A percentile compares a stretch with the other conserved stretches of the same genome.
Evolutionary conservation across 1,140 invertebrate species (phyloP).

Genomic region (Drosophila obscura): DNA sequence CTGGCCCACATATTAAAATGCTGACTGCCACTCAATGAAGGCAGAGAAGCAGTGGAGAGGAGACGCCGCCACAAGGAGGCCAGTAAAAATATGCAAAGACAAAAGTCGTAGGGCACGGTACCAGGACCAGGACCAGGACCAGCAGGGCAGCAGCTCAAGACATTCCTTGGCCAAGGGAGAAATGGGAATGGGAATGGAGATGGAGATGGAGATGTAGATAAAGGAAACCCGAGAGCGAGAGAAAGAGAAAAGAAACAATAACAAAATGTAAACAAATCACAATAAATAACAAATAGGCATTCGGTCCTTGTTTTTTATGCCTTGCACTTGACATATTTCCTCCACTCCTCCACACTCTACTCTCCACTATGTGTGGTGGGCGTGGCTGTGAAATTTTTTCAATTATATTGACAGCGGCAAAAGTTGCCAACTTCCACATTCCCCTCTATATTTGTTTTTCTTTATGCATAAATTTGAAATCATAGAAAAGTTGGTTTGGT

Average conservation of each 20-base stretch:
- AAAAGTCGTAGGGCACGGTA: constrained; percentile 8
- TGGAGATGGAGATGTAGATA: constrained; percentile 10
- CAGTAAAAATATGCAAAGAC: constrained; percentile 29
- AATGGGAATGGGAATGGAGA: neutral
- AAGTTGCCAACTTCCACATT: constrained; percentile 11
- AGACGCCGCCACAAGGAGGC: neutral
- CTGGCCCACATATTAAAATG: constrained; percentile 43
- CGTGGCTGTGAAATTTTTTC: constrained; percentile 38
- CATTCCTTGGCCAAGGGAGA: constrained; percentile 40
- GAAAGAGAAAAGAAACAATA: neutral
- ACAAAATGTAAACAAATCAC: constrained; percentile 48
- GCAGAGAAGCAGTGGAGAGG: neutral
- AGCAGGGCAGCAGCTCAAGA: neutral
- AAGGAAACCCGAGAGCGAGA: constrained; percentile 3
- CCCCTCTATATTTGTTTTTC: neutral
- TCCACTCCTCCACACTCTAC: too few relatives aligned
- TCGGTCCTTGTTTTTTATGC: constrained; percentile 22
- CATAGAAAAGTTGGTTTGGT: constrained; percentile 14
- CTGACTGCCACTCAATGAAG: constrained; percentile 34
- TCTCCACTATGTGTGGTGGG: constrained; percentile 1
- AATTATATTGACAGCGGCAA: constrained; percentile 44
- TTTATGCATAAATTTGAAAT: constrained; percentile 39
- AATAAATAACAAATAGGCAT: constrained; percentile 46
- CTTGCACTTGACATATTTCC: constrained; percentile 30
- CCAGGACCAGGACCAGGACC: constrained; percentile 2